Evolutionary conservation across 2,888 invertebrate genomes (phyloP), one percentile per base, ranked within the genome.

Genomic region (Disparrhopalites patrizii): DNA sequence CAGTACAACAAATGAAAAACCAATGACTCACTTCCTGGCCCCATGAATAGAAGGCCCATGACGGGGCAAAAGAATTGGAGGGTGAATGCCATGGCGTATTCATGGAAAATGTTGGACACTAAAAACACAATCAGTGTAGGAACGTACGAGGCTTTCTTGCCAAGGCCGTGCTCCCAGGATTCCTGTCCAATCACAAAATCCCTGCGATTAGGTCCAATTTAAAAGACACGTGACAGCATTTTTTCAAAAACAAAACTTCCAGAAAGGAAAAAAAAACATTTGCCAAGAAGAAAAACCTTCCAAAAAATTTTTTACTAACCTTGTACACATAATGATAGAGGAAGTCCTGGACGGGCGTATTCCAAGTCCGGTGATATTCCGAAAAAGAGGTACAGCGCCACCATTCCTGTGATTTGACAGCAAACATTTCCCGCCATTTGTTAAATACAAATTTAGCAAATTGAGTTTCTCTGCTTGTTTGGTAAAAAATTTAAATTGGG

Each of bases 291-390:
- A 15, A 20, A 50, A 50, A n/a, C 50, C 50, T 27, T 15, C 10
- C 25, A 51, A 51, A 23, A 51, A 51, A 51, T 8, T 51, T 55
- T 3, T 3, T 25, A 27, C 50, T 1, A n/a, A 62, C 62, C 31
- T 63, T 63, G 31, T 63, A 63, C 64, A 97, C 83, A 79, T 95
- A 93, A 5, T 87, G 86, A 75, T 92, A 90, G 0, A 97, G 83
- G 94, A 94, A 97, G 73, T 93, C 91, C 78, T 96, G 90, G 0
- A 97, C 93, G 0, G 95, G 88, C 15, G 91, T 85, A 79, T 97
- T 97, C 96, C 96, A 97, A 3, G 89, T 89, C 8, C 94, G 85
- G 79, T 91, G 95, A 79, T 87, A 97, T 18, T 82, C 83, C 0
- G 87, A 85, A 79, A 87, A 94, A n/a, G 86, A 86, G 0, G 87